Base-by-base conservation (phyloP, 1,140 invertebrate genomes). In the Forficula auricularia region DNA sequence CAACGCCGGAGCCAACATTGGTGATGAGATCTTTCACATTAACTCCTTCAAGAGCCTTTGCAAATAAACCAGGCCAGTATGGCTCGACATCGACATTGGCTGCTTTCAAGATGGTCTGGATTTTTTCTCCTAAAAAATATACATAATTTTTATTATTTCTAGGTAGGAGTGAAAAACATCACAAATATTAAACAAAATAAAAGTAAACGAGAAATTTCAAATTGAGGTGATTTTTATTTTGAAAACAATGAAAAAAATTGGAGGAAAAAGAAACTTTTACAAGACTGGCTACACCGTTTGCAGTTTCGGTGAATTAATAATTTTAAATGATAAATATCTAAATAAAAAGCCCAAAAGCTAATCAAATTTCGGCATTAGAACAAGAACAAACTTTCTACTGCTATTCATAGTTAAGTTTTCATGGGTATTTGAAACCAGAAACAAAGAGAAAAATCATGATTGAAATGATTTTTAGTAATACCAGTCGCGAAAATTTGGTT, bases 11-110 rank as follows among this genome's bases (percentile, higher is more conserved):
- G 15, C 91, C 87, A 53, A 98, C 82, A 59, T 90, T 97, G 40
- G 84, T 85, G 61, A 98, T 90, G 50, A 98, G 65, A 37, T 90
- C 83, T 61, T 88, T 91, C 19, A 98, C 75, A 57, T 96, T 91
- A 42, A 97, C 65, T 44, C 86, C 87, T 66, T 98, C 90, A 40
- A 98, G 66, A 34, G 92, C 88, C 63, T 97, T 97, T 46, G 92
- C 89, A 64, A 98, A 98, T 19, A 98, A 70, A 58, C 87, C 87
- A 43, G 94, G 91, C 96, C 96, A 99, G 67, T 96, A 98, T 15
- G 95, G 92, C 60, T 99, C 96, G 18, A 98, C 82, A 37, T 89
- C 82, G 44, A 98, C 91, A 58, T 76, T 78, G 38, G 95, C 94
- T 19, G 95, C 91, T 63, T 97, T 98, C 53, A 98, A 63, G 60